phyloP scores from a whole-genome alignment of 2,797 vertebrate species.

The Falco berigora region DNA sequence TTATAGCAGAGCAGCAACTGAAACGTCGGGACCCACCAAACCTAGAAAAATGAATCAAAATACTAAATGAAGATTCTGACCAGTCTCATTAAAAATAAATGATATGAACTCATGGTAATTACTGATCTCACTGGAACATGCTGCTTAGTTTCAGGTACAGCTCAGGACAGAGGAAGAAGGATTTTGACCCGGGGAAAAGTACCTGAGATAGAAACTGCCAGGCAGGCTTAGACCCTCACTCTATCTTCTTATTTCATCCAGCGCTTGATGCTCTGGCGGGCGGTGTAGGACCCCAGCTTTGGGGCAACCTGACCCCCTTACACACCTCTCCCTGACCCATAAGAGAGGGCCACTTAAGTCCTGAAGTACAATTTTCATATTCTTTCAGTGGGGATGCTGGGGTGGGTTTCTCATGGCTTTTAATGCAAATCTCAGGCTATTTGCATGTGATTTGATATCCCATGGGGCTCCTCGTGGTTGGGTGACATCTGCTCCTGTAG shows the following conservation, averaged over 20 bases:
- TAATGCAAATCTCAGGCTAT: neutral
- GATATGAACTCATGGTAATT: constrained; percentile 52
- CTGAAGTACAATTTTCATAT: fast-evolving
- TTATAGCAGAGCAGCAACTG: neutral
- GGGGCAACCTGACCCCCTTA: neutral
- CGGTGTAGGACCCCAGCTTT: neutral
- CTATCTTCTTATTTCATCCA: neutral
- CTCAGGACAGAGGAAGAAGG: constrained; percentile 13
- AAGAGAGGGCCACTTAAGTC: fast-evolving
- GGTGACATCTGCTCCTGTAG: constrained; percentile 46
- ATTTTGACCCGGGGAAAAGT: neutral
- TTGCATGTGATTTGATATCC: constrained; percentile 10
- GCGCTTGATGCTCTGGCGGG: neutral
- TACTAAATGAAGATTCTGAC: constrained; percentile 16
- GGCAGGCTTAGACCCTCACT: neutral
- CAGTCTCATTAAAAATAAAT: constrained; percentile 38
- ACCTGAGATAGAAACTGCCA: neutral
- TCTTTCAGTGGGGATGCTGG: neutral
- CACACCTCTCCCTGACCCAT: neutral
- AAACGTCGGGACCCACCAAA: neutral
- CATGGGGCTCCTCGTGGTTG: constrained; percentile 35
- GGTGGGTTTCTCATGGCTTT: neutral
- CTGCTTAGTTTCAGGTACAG: constrained; percentile 45
- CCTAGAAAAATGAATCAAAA: constrained; percentile 30
- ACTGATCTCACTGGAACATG: constrained; percentile 36